Base-by-base conservation (phyloP, 1,140 invertebrate genomes). In the Dreissena rostriformis region DNA sequence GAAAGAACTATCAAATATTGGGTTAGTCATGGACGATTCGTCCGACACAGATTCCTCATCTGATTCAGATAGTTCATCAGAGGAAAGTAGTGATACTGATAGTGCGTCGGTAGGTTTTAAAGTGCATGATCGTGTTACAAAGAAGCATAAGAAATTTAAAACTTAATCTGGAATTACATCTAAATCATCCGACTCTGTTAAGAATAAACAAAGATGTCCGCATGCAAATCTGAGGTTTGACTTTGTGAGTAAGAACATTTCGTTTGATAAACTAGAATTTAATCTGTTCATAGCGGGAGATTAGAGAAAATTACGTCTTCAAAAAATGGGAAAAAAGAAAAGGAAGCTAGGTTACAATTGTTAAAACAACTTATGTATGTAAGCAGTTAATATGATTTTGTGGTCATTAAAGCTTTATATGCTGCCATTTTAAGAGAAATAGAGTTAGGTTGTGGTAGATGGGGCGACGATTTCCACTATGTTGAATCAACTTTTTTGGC, bases 241-340 rank as follows among this genome's bases (percentile, higher is more conserved):
- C 12, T 73, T 73, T 73, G 70, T 73, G 22, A 73, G 49, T 51
- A 7, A 73, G 4, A 52, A 49, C 53, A 22, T 73, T 11, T 6
- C 8, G 6, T 52, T 73, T 51, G 15, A 52, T 11, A 73, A 73
- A 7, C n/a, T 73, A 11, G 70, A 73, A 7, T 11, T 73, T 7
- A 73, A 73, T 52, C 49, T 73, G 22, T 73, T 73, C 22, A 22
- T 73, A 6, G 70, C 70, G 49, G 70, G 70, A 10, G 70, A 73
- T 14, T 11, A 24, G 14, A n/a, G n/a, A 51, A 73, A 22, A 73
- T 73, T 73, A n/a, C 49, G 5, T 12, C 6, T 7, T 73, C 19
- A 5, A 5, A 49, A 49, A 15, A 51, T 22, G 19, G 7, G 7
- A 14, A 73, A 52, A 4, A 4, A 12, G 70, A 73, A 24, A 73